Conservation (phyloP, 1,140 invertebrate species). For the Drosophila rhopaloa region DNA sequence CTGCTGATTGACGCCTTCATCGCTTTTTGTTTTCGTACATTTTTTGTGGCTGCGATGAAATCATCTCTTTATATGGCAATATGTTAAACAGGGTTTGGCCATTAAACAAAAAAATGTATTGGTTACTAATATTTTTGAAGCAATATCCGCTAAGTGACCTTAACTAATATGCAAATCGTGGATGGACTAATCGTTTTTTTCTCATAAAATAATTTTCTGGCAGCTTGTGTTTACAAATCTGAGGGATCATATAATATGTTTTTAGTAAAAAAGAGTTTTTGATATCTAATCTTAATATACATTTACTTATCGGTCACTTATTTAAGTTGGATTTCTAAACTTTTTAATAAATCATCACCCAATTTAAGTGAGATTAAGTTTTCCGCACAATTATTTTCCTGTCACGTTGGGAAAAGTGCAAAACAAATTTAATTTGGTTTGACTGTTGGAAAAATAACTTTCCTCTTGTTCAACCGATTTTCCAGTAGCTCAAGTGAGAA, state of each 20-base stretch:
- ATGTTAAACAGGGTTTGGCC: slow-evolving; percentile 40
- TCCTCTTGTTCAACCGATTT: slow-evolving; percentile 10
- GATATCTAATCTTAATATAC: neutral
- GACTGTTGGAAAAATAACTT: slow-evolving; percentile 25
- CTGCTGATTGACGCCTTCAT: slow-evolving; percentile 28
- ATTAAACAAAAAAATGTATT: slow-evolving; percentile 19
- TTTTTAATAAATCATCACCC: neutral
- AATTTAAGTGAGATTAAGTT: neutral
- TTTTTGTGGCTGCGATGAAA: slow-evolving; percentile 26
- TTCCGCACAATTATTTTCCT: slow-evolving; percentile 9
- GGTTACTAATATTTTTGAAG: slow-evolving; percentile 24
- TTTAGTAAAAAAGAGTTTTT: too few relatives aligned
- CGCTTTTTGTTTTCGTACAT: neutral
- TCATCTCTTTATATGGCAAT: slow-evolving; percentile 33
- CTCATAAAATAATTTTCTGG: too few relatives aligned
- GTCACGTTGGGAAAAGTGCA: neutral
- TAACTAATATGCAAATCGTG: slow-evolving; percentile 15
- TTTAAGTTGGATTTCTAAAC: neutral
- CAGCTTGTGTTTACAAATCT: too few relatives aligned
- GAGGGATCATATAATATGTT: too few relatives aligned
- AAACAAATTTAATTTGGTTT: slow-evolving; percentile 25
- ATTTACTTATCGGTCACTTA: neutral
- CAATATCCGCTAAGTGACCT: slow-evolving; percentile 43
- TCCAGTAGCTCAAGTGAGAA: slow-evolving; percentile 31
- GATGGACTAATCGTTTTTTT: neutral